Evolutionary conservation across 2,888 invertebrate species (phyloP).

Genomic region (Drosophila fulvimacula): DNA sequence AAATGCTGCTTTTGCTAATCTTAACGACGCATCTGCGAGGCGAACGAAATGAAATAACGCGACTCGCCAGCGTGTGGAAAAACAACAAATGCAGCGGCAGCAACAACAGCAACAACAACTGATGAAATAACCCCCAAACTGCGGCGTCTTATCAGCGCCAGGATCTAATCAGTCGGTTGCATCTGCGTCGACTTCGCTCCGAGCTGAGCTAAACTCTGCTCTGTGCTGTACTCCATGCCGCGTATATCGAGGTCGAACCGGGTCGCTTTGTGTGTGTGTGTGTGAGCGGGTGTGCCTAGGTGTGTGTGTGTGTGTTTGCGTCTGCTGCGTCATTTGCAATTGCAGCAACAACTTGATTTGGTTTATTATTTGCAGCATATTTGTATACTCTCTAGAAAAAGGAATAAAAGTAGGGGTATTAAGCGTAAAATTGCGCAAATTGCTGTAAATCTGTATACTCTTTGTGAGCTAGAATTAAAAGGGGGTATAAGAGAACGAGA

Average conservation of each 20-base stretch:
- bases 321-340: constrained; percentile 69
- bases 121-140: constrained; percentile 64
- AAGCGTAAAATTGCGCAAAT: constrained; percentile 11
- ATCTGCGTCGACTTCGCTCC: constrained; percentile 62
- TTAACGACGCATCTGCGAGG: constrained; percentile 78
- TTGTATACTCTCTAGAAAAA: constrained; percentile 37
- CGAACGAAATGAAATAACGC: constrained; percentile 79
- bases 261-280: constrained; percentile 46
- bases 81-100: constrained; percentile 63
- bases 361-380: constrained; percentile 47
- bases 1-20: constrained; percentile 66
- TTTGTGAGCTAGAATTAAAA: background rate
- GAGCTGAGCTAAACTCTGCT: constrained; percentile 47
- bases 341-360: constrained; percentile 56
- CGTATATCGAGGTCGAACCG: constrained; percentile 67
- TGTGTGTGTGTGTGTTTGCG: constrained; percentile 32
- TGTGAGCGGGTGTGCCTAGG: constrained; percentile 31
- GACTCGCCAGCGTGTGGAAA: constrained; percentile 65
- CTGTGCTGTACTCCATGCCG: constrained; percentile 24
- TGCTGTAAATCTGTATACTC: background rate
- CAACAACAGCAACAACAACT: constrained; percentile 47
- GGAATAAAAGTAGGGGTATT: constrained; percentile 3
- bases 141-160: constrained; percentile 69
- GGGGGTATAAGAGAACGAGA: background rate
- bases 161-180: constrained; percentile 75